phyloP scores from a whole-genome alignment of 1,140 invertebrate species.

The Drosophila pandora region DNA sequence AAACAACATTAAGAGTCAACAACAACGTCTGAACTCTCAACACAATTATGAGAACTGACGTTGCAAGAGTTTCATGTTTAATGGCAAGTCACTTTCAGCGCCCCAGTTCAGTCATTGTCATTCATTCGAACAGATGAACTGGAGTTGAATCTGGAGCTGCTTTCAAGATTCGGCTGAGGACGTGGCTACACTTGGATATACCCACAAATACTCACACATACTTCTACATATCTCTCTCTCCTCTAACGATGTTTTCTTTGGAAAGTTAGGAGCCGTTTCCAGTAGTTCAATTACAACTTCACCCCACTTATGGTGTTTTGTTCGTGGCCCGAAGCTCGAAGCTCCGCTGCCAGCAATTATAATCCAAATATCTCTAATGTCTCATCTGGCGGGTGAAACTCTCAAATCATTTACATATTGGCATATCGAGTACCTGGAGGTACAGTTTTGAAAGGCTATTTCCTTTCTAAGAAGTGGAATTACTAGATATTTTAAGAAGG shows the following conservation, averaged over 20 bases:
- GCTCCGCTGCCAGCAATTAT: slow-evolving; percentile 18
- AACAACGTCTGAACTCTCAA: slow-evolving; percentile 77
- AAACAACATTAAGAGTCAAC: slow-evolving; percentile 82
- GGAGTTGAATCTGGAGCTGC: slow-evolving; percentile 24
- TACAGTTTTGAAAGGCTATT: no score
- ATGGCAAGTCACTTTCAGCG: slow-evolving; percentile 81
- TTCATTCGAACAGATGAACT: slow-evolving; percentile 49
- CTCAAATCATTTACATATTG: slow-evolving; percentile 20
- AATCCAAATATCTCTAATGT: slow-evolving; percentile 18
- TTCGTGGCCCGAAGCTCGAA: slow-evolving; percentile 21
- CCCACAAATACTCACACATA: not conserved
- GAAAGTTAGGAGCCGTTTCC: slow-evolving; percentile 78
- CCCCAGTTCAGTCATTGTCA: slow-evolving; percentile 76
- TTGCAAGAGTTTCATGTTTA: slow-evolving; percentile 81
- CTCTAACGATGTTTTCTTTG: slow-evolving; percentile 73
- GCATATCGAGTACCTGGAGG: not conserved
- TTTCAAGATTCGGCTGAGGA: slow-evolving; percentile 9
- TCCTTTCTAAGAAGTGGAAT: no score
- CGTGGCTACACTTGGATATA: not conserved
- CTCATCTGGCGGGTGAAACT: slow-evolving; percentile 6
- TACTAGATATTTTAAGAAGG: no score
- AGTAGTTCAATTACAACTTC: slow-evolving; percentile 80
- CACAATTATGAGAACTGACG: slow-evolving; percentile 82
- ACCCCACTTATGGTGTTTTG: slow-evolving; percentile 72
- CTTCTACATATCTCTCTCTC: slow-evolving; percentile 32